phyloP scores from a whole-genome alignment of 1,140 invertebrate species.

The Hylyphantes graminicola region DNA sequence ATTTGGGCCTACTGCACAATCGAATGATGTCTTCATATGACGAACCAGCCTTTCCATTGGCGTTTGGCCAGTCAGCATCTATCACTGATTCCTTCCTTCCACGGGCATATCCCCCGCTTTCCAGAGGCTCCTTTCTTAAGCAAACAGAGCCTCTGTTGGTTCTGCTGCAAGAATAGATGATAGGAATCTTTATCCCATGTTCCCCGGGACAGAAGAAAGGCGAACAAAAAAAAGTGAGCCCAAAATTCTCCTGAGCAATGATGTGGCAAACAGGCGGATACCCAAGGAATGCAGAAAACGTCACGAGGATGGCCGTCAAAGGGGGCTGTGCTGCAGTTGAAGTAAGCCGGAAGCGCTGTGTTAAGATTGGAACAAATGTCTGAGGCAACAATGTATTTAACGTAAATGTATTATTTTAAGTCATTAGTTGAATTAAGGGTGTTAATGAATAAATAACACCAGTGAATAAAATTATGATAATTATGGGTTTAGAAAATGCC shows the following conservation, averaged over 20 bases:
- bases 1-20: too few relatives aligned
- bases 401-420: background rate
- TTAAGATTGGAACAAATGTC: background rate
- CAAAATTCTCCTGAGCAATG: background rate
- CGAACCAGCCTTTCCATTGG: too few relatives aligned
- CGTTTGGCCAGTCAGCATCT: too few relatives aligned
- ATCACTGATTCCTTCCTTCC: too few relatives aligned
- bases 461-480: background rate
- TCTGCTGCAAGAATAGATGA: background rate
- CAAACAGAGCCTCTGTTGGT: background rate
- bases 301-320: background rate
- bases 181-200: background rate
- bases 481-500: background rate
- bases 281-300: background rate
- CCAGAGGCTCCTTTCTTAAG: background rate
- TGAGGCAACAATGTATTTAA: background rate
- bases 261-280: conserved; percentile 6
- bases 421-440: background rate
- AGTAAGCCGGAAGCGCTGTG: background rate
- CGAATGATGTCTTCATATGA: too few relatives aligned
- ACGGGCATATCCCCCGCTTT: too few relatives aligned
- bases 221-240: background rate
- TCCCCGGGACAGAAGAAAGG: background rate
- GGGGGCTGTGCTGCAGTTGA: too few relatives aligned
- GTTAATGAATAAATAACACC: background rate